Base-by-base conservation (phyloP, 2,113 vertebrate species). In the Heterotilapia buettikoferi region DNA sequence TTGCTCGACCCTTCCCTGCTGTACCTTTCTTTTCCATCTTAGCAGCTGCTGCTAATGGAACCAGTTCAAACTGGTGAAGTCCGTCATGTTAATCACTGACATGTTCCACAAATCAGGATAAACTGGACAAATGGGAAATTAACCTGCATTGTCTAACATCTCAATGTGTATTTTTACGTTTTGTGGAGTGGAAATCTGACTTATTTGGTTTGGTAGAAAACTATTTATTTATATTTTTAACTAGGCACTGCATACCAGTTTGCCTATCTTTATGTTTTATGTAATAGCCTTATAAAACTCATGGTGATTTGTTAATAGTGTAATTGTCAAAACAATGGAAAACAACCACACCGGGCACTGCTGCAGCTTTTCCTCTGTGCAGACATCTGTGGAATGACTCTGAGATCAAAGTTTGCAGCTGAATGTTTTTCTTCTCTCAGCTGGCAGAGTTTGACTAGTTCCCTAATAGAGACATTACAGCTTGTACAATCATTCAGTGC, bases 361-460 rank as follows among this genome's bases (percentile, higher is more conserved):
- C 1, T 3, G 71, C 36, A 63, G 40, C 80, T 82, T 78, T 87
- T 80, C 19, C n/a, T 68, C 59, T 92, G 47, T 81, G 85, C 53
- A 84, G 76, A 85, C 80, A 83, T 88, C 79, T 24, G 63, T 33
- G 76, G 80, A 73, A 59, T 29, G 13, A 89, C 80, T 88, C 24
- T 14, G 50, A 83, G 80, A 91, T 92, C 91, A 92, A 92, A 91
- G 85, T 78, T 91, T 43, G 40, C 6, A 57, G 54, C 81, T 61
- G 43, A 84, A 71, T 93, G 87, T 94, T 93, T 91, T 91, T 90
- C 53, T 92, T 81, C 16, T 43, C 80, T 82, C 79, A 84, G 68
- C 86, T 16, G n/a, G 54, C 33, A 92, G 84, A 89, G 88, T 92
- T 89, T 84, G 79, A 91, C 86, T 86, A 88, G 71, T 24, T 82